phyloP scores from a whole-genome alignment of 2,797 vertebrate species.

The Pangasius krempfi region DNA sequence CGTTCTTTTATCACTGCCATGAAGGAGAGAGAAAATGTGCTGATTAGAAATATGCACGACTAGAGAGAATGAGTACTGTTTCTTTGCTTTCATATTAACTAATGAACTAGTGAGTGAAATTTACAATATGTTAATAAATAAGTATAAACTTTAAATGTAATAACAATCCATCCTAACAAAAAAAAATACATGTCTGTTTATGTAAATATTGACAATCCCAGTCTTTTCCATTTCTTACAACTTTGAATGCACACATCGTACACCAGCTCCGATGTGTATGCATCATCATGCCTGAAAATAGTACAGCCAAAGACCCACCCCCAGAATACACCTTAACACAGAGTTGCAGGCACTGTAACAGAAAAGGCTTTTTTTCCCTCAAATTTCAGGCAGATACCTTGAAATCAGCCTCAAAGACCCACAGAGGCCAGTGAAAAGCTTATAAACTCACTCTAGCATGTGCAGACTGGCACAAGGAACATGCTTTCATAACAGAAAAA shows the following conservation, averaged over 20 bases:
- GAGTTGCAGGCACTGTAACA: background rate
- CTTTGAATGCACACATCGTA: background rate
- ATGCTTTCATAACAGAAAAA: constrained; percentile 1
- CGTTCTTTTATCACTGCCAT: constrained; percentile 73
- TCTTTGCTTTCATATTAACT: background rate
- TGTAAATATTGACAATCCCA: background rate
- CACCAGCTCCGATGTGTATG: background rate
- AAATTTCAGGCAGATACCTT: background rate
- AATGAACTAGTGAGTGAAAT: background rate
- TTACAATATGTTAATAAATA: background rate
- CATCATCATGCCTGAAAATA: background rate
- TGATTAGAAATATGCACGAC: constrained; percentile 70
- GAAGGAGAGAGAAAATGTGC: constrained; percentile 55
- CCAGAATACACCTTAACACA: background rate
- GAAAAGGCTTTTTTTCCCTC: background rate
- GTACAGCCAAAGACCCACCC: too few relatives aligned
- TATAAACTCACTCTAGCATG: background rate
- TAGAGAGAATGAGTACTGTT: background rate
- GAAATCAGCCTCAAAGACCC: background rate
- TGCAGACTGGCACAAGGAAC: background rate
- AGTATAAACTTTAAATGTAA: background rate
- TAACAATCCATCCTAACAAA: background rate
- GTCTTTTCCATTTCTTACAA: background rate
- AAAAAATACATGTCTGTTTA: background rate
- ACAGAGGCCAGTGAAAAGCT: background rate